Conservation (phyloP, 2,113 vertebrate genomes). For the Forbesichthys papilliferus region DNA sequence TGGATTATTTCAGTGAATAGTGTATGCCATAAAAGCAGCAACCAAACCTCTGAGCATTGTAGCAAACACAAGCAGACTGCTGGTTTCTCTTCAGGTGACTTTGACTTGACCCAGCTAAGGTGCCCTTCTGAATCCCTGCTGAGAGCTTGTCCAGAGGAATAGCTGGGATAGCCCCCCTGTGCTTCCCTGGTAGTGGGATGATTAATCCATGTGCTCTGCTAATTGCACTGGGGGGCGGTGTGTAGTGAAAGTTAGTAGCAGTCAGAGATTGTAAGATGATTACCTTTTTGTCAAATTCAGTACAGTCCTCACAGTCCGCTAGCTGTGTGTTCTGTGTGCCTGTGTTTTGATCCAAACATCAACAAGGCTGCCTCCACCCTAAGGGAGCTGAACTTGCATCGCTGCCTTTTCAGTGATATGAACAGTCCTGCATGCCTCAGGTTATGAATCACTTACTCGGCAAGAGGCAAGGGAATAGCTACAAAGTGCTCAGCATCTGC, state of each 20-base stretch:
- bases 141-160: constrained; percentile 39
- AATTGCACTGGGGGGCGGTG: constrained; percentile 49
- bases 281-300: too few species aligned
- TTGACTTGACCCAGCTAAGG: too few species aligned
- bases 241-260: too few species aligned
- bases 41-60: too few species aligned
- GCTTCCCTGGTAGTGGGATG: constrained; percentile 32
- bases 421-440: constrained; percentile 48
- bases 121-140: not conserved
- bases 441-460: constrained; percentile 60
- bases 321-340: too few species aligned
- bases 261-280: too few species aligned
- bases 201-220: constrained; percentile 65
- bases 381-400: constrained; percentile 50
- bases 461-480: constrained; percentile 56
- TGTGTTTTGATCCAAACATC: too few species aligned
- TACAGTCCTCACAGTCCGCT: too few species aligned
- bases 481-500: constrained; percentile 23
- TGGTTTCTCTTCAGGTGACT: too few species aligned
- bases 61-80: too few species aligned
- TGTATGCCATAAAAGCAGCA: too few species aligned
- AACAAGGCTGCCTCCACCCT: not conserved
- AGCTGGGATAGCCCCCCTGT: constrained; percentile 42
- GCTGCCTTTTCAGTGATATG: constrained; percentile 39
- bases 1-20: not conserved